Base-by-base conservation (phyloP, 2,888 invertebrate species). In the Drosophila aldrichi region DNA sequence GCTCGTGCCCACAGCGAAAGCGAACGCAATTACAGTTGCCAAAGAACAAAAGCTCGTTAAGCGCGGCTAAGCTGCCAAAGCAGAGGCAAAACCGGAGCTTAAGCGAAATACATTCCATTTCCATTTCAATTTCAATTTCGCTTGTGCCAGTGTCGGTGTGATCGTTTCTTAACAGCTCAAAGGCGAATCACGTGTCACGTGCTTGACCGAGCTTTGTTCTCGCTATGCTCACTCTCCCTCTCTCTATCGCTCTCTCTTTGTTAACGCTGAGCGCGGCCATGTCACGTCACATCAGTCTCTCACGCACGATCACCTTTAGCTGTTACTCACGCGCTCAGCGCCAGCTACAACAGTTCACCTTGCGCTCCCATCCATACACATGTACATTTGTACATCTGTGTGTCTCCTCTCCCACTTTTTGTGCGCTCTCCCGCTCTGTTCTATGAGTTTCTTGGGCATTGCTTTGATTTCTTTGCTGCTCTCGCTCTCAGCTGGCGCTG, bases 21-120 rank as follows among this genome's bases (percentile, higher is more conserved):
- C 80, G 74, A 76, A 76, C 64, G 68, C 81, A 85, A 86, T 81
- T 85, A 85, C 86, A 85, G 70, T 74, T 78, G 63, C 64, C 66
- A 60, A 67, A 79, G 73, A 72, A 81, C 76, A 78, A 75, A 85
- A 83, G 82, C 82, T 82, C 70, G 69, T 74, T 82, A 82, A 73
- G 65, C 65, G 64, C 57, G 46, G 70, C 38, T 70, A 75, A 75
- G 58, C 56, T 52, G 71, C 14, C 56, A n/a, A 43, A 46, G 46
- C 44, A 20, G n/a, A 20, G 16, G 32, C 32, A 32, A 32, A 3
- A 20, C 36, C 44, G 29, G 41, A 58, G 46, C 40, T 52, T 59
- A 55, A 51, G 22, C 51, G 41, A 46, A 55, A 32, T 32, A 29
- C 8, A 29, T 36, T 36, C 16, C 22, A 48, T 44, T 44, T 34